Percentiles rank a stretch among this genome's conserved stretches.
Conservation (phyloP, 1,140 invertebrate species). For the Theocolax elegans region DNA sequence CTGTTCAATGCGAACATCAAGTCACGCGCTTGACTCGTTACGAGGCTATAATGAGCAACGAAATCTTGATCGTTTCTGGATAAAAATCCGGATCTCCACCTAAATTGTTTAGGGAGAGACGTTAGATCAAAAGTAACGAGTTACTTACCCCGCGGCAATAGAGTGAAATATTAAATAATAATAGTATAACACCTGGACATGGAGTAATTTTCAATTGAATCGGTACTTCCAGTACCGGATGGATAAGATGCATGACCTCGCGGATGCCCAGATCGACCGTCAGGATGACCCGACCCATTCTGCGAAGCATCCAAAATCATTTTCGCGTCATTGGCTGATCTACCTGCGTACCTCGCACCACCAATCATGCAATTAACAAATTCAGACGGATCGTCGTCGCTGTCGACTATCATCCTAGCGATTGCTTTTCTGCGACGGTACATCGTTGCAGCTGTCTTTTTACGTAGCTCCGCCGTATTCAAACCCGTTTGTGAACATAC, state of each 20-base stretch:
- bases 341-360: constrained; percentile 3
- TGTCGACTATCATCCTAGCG: not conserved
- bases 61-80: constrained; percentile 25
- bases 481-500: constrained; percentile 16
- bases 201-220: constrained; percentile 20
- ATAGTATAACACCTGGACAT: not conserved
- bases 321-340: not conserved
- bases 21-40: not conserved
- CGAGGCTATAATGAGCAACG: not conserved
- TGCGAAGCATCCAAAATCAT: not conserved
- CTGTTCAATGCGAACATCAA: not conserved
- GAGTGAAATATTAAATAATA: not conserved
- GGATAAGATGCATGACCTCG: constrained; percentile 18
- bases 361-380: not conserved
- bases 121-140: too few relatives aligned
- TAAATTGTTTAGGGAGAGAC: not conserved
- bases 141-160: too few relatives aligned
- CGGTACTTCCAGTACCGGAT: not conserved
- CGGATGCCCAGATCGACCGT: constrained; percentile 1
- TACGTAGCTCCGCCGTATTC: not conserved
- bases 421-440: not conserved
- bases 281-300: constrained; percentile 8
- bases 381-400: not conserved
- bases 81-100: constrained; percentile 27
- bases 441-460: not conserved